A percentile compares a stretch with the other conserved stretches of the same genome.
Conservation (phyloP, 2,797 vertebrate genomes). For the Rhynchotus rufescens region DNA sequence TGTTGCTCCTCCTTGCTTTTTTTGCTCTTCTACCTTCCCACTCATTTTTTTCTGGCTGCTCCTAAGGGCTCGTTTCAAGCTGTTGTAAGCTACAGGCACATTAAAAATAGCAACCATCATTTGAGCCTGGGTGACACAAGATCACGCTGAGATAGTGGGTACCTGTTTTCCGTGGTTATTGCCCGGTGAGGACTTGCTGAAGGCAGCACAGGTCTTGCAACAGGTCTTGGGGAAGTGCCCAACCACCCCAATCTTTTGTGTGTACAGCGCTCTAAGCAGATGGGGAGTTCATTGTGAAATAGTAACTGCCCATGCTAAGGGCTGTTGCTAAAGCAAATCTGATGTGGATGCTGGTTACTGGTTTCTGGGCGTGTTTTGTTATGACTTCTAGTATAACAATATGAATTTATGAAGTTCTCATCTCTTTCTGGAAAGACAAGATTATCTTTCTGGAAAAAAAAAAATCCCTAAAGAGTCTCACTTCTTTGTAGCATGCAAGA, state of each 20-base stretch:
- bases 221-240: not conserved
- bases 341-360: not conserved
- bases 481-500: not conserved
- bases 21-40: not conserved
- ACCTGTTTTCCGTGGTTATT: not conserved
- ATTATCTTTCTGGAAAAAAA: not conserved
- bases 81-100: not conserved
- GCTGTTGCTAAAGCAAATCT: not conserved
- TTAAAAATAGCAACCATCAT: conserved; percentile 39
- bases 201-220: not conserved
- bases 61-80: conserved; percentile 5
- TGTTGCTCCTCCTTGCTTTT: not conserved
- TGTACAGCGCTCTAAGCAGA: not conserved
- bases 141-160: not conserved
- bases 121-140: not conserved
- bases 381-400: not conserved
- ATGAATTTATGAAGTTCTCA: not conserved
- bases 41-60: not conserved
- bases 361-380: not conserved
- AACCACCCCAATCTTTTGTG: not conserved
- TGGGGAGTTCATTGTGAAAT: not conserved
- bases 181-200: not conserved
- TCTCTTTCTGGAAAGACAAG: not conserved
- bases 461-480: not conserved
- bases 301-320: not conserved